These are phyloP conservation scores for Poecilobothrus nobilitatus DNA, from an alignment of 2,888 invertebrate species.

Conservation along the genomic window DNA sequence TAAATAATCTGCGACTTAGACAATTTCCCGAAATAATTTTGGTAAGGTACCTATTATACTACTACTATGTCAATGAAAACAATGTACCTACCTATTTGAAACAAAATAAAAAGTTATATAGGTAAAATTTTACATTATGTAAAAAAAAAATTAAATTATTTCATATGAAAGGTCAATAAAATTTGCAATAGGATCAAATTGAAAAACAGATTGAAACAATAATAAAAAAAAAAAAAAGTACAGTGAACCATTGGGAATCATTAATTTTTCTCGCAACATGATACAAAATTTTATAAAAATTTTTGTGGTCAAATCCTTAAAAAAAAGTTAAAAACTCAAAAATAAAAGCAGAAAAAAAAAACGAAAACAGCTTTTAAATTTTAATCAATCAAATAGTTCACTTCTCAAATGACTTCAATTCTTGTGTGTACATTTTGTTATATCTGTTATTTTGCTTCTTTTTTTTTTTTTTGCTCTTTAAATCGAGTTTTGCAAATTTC, in stretches of 20 bases:
- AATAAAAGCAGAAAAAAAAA: no score
- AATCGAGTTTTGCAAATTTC: background rate
- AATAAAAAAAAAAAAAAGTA: no score
- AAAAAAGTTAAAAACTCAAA: background rate
- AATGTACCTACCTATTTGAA: no score
- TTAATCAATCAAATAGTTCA: background rate
- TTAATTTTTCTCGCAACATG: slow-evolving; percentile 2
- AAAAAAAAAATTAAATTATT: no score
- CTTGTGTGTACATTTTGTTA: background rate
- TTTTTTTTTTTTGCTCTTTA: background rate
- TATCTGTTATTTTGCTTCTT: background rate
- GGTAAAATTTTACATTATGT: no score
- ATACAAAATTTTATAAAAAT: background rate
- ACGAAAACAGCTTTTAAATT: background rate
- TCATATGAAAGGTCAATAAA: background rate
- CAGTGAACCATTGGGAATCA: background rate
- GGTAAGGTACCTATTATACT: no score
- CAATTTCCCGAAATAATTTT: no score
- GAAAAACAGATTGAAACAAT: background rate
- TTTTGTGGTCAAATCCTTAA: background rate
- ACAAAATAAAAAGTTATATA: no score
- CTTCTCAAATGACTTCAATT: background rate
- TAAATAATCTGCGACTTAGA: no score
- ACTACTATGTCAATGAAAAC: no score
- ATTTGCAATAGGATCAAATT: background rate